phyloP scores from a whole-genome alignment of 2,113 vertebrate species.

The Cisticola juncidis region DNA sequence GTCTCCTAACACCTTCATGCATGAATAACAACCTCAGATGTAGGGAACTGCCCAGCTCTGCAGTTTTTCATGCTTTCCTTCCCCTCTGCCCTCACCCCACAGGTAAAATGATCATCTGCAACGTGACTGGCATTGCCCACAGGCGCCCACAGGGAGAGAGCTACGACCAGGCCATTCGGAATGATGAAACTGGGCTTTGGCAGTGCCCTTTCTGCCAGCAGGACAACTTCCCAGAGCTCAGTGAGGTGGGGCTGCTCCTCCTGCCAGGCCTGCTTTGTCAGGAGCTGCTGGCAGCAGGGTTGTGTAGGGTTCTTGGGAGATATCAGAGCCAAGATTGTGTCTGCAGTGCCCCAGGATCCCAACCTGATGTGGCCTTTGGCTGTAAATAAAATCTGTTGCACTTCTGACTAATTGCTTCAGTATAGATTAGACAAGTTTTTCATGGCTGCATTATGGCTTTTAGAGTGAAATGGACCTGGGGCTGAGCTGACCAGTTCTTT shows the following conservation, averaged over 20 bases:
- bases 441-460: neutral
- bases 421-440: neutral
- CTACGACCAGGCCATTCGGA: slow-evolving; percentile 97
- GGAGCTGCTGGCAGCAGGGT: neutral
- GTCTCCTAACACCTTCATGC: neutral
- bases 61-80: neutral
- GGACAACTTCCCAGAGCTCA: slow-evolving; percentile 98
- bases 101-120: slow-evolving; percentile 97
- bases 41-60: neutral
- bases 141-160: slow-evolving; percentile 95
- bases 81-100: neutral
- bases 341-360: neutral
- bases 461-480: neutral
- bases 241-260: slow-evolving; percentile 81
- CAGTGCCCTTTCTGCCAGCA: slow-evolving; percentile 99
- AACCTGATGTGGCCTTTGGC: neutral
- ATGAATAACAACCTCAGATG: neutral
- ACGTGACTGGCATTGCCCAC: slow-evolving; percentile 94
- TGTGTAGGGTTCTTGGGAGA: neutral
- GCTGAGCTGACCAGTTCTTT: neutral
- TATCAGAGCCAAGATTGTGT: neutral
- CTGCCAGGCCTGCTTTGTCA: neutral
- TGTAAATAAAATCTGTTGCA: neutral
- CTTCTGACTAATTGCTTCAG: neutral
- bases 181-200: slow-evolving; percentile 94